Base-by-base conservation (phyloP, 2,888 invertebrate genomes). In the Cheilosia impressa region DNA sequence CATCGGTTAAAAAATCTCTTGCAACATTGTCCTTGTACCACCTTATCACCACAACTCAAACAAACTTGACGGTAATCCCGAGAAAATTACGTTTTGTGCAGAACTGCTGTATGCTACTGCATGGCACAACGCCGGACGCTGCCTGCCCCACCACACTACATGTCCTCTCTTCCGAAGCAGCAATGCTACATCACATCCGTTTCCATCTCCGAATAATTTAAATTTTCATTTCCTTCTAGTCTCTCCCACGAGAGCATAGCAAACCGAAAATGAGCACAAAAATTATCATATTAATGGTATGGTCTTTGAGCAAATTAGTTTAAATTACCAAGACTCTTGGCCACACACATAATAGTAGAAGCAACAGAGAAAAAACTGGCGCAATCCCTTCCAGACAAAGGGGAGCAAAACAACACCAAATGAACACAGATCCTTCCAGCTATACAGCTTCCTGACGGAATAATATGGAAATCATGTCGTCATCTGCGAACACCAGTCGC, bases 241-340 rank as follows among this genome's bases (percentile, higher is more conserved):
- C 52, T 10, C 19, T 10, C 19, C 38, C 38, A 19, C 58, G 58
- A 38, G 38, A 13, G 19, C 41, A n/a, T 38, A 53, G 71, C 41
- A 34, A 82, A 52, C 65, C 47, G 52, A 58, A 78, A 78, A 83
- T 71, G 60, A 73, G 60, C 43, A 73, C 62, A 69, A 65, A 73
- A 78, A 83, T 83, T 83, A 83, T 73, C 83, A 83, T 83, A 79
- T 83, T 83, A 79, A 83, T 83, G 78, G 78, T 63, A 75, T 69
- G 83, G 73, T 83, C 79, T 60, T 83, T 69, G 73, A 83, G 73
- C 83, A 83, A 83, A 79, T 83, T 83, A 83, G 79, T 79, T 83
- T 79, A 78, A 83, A 83, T 83, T 78, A 79, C 63, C 83, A 69
- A 58, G 57, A 53, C 72, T 73, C 72, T 71, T 60, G 69, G 58